These are phyloP conservation scores for Palythoa grandis DNA, from an alignment of 92 coral and sea anemone genomes.

Conservation along the genomic window DNA sequence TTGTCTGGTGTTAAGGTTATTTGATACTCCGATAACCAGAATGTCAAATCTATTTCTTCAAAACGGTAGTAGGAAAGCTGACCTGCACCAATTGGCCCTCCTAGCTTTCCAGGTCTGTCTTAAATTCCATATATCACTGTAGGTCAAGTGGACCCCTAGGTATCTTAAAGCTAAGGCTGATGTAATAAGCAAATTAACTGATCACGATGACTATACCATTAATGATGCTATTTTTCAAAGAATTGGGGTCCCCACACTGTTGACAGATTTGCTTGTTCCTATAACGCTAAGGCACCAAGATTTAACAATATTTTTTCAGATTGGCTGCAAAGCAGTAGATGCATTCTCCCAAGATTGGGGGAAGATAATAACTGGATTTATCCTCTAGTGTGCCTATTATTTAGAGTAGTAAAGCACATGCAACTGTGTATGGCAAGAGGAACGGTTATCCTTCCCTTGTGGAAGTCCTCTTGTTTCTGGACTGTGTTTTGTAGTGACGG, in stretches of 20 bases:
- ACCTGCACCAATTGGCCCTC: constrained; percentile 34
- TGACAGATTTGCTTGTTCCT: constrained; percentile 45
- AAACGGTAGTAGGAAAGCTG: constrained; percentile 41
- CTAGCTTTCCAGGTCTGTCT: constrained; percentile 37
- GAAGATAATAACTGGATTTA: constrained; percentile 41
- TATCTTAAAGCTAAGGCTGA: constrained; percentile 10
- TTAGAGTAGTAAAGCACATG: constrained; percentile 42
- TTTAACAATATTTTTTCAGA: constrained; percentile 43
- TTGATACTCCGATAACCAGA: constrained; percentile 57
- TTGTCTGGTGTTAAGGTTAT: constrained; percentile 24
- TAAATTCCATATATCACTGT: constrained; percentile 40
- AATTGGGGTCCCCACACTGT: constrained; percentile 49
- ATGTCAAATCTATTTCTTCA: constrained; percentile 44
- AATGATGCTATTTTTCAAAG: constrained; percentile 39
- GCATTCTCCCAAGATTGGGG: constrained; percentile 40
- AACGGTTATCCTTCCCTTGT: constrained; percentile 30
- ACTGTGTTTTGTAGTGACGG: constrained; percentile 40
- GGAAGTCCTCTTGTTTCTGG: constrained; percentile 54
- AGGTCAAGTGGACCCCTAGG: constrained; percentile 39
- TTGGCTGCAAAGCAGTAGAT: constrained; percentile 14
- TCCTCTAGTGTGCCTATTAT: constrained; percentile 37
- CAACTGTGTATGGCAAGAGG: constrained; percentile 23
- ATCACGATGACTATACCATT: constrained; percentile 26
- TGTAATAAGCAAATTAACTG: constrained; percentile 19
- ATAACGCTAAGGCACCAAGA: constrained; percentile 32